Base-by-base conservation (phyloP, 2,113 vertebrate genomes). In the Cercocebus atys region DNA sequence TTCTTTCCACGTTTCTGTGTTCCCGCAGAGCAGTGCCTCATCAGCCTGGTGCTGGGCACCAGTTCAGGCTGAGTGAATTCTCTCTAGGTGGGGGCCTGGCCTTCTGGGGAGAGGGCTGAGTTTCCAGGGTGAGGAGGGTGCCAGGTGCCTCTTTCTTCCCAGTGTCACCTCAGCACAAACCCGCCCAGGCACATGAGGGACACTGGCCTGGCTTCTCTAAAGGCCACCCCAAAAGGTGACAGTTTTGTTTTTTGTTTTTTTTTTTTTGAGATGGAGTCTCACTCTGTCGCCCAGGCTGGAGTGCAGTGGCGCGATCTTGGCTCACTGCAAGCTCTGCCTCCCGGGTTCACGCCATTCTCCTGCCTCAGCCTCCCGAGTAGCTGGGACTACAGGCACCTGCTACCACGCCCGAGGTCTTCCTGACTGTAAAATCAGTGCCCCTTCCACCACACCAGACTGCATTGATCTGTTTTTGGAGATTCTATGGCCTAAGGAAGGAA, bases 171-270 rank as follows among this genome's bases (percentile, higher is more conserved):
- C n/a, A 50, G 80, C 84, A 14, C 27, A 61, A 2, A 73, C 18
- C 30, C 47, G 47, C 32, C 12, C 22, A 14, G 27, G 12, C 32
- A 0, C 3, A 16, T 35, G 14, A 0, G 35, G 40, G 32, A 3
- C 72, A 22, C 90, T 1, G 0, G 43, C 80, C 35, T 61, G 27
- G 2, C 81, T 50, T 12, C 64, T 43, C 93, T 45, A 16, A 6
- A 64, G 72, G 32, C 11, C n/a, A 27, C 38, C 32, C 66, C 11
- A 3, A 45, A 93, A 61, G 38, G 47, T 9, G 27, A 12, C 1
- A 25, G 22, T 25, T n/a, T 4, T 64, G 30, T 30, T 6, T 64
- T 64, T 61, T 61, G 5, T 13, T 61, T 61, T 30, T 61, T 27
- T 61, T 64, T 30, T 30, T 27, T 9, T 3, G 4, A 64, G 61